Percentiles rank a stretch among this genome's conserved stretches.
Conservation (phyloP, 2,113 vertebrate species). For the Coptodon bakossiorum region DNA sequence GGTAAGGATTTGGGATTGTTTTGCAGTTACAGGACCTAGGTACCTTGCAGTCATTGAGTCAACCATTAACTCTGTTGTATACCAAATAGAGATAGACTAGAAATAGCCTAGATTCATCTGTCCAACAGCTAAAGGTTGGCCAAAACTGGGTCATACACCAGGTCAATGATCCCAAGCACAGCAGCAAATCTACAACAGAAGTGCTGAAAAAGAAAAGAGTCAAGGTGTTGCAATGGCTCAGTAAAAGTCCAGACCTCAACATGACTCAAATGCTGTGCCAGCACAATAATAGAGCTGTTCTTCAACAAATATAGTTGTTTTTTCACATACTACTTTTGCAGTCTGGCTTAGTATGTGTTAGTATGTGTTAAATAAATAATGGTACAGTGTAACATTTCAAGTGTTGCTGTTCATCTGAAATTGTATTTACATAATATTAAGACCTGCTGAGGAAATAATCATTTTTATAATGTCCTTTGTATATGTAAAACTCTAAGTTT, state of each 20-base stretch:
- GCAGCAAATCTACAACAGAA: neutral
- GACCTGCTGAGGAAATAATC: neutral
- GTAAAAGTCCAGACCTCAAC: neutral
- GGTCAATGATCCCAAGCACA: neutral
- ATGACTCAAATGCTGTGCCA: neutral
- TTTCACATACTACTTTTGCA: neutral
- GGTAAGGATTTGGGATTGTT: neutral
- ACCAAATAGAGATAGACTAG: neutral
- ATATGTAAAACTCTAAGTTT: neutral
- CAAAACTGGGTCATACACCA: neutral
- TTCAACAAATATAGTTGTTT: neutral
- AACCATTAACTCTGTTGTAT: neutral
- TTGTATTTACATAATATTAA: neutral
- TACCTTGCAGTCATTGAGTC: neutral
- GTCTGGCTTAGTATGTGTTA: neutral
- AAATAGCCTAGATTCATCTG: neutral
- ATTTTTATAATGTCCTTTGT: neutral
- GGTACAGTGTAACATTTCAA: neutral
- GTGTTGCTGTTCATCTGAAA: neutral
- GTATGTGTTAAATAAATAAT: neutral
- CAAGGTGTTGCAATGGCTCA: neutral
- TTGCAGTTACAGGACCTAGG: neutral
- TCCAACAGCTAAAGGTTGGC: neutral
- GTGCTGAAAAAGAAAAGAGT: neutral
- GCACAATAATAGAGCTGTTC: neutral